Evolutionary conservation across 1,140 invertebrate genomes (phyloP), one percentile per base, ranked within the genome.

Genomic region (Thaumetopoea pityocampa): DNA sequence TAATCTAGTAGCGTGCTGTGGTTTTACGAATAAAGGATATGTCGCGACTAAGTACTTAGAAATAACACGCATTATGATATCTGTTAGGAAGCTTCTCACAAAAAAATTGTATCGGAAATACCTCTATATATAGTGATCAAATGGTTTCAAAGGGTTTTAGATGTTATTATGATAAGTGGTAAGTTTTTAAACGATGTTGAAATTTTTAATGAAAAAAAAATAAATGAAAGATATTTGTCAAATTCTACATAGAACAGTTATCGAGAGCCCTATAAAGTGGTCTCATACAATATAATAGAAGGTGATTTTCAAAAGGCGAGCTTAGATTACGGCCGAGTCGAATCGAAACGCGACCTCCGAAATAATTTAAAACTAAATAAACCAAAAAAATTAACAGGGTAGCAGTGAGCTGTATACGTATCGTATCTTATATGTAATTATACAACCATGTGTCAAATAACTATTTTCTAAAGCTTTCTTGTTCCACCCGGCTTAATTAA

Each of bases 51-150:
- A 57, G 60, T 66, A 72, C 63, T 71, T 72, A 72, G 47, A 33
- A 16, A 17, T 14, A 38, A 59, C 49, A 53, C 46, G 53, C 61
- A 55, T 56, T 61, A 60, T 56, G 61, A 51, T 50, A 41, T 60
- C 46, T 58, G 38, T 50, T 60, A 65, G 51, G 56, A 58, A 50
- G 58, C 55, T 67, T 70, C 32, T 69, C 50, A 55, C 46, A 68
- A 57, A 63, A 71, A 65, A 45, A 44, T 19, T 67, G 45, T 66
- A 77, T 83, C 79, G 62, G 67, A 80, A 83, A 80, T 83, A 83
- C 76, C 79, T 83, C 78, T 78, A 61, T 67, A n/a, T n/a, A 71
- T 70, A 78, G 76, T 82, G 76, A 82, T 78, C 61, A 72, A 69
- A 66, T 68, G 67, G 66, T 77, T 63, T 65, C 51, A 65, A 78